A percentile compares a stretch with the other conserved stretches of the same genome.
Evolutionary conservation across 2,888 invertebrate species (phyloP).

Genomic region (Elysia crispata): DNA sequence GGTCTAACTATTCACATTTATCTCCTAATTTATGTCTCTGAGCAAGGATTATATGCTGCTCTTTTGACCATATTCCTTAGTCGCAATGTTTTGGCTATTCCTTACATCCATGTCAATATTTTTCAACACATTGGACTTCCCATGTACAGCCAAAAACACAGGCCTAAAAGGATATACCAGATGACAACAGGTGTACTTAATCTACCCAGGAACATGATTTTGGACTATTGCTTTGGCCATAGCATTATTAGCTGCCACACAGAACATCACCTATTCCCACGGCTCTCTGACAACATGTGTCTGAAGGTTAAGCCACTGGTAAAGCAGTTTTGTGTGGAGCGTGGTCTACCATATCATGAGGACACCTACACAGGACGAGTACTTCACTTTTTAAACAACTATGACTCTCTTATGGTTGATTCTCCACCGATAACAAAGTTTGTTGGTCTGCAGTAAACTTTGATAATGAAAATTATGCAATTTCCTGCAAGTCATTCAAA

Average conservation of each 20-base stretch:
- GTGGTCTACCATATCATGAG: conserved; percentile 72
- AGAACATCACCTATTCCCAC: conserved; percentile 75
- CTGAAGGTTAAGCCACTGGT: conserved; percentile 74
- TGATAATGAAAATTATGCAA: no score
- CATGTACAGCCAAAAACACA: conserved; percentile 69
- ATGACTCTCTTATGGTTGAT: conserved; percentile 73
- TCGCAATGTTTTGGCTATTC: conserved; percentile 67
- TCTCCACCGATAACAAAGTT: conserved; percentile 76
- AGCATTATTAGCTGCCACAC: conserved; percentile 73
- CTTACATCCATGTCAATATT: conserved; percentile 76
- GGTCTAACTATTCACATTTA: conserved; percentile 62
- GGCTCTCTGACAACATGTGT: conserved; percentile 75
- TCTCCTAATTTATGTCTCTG: conserved; percentile 62
- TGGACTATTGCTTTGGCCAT: conserved; percentile 72
- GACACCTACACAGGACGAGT: conserved; percentile 69
- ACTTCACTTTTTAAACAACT: conserved; percentile 64
- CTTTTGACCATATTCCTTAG: conserved; percentile 56
- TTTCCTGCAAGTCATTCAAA: no score
- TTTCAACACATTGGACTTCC: conserved; percentile 77
- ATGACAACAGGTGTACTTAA: conserved; percentile 75
- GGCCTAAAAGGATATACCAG: conserved; percentile 73
- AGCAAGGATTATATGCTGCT: conserved; percentile 60
- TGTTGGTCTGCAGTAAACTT: conserved; percentile 72
- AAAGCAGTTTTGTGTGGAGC: conserved; percentile 63
- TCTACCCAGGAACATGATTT: conserved; percentile 66